A percentile compares a stretch with the other conserved stretches of the same genome.
phyloP scores from a whole-genome alignment of 2,797 vertebrate species.

The Lepus townsendii region DNA sequence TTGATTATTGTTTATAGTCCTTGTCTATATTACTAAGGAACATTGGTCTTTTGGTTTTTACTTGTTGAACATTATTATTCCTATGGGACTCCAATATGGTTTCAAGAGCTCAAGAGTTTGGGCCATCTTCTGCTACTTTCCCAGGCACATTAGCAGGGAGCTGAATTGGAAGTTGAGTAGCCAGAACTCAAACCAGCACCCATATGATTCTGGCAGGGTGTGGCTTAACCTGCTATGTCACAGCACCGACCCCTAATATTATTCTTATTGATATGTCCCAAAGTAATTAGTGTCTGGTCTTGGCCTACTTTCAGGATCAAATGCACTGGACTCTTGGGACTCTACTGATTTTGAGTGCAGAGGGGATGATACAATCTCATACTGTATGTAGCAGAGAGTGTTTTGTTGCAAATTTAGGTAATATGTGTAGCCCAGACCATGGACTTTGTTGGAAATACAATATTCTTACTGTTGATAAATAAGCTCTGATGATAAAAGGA shows the following conservation, averaged over 20 bases:
- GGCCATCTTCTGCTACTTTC: too few relatives aligned
- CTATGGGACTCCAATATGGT: too few relatives aligned
- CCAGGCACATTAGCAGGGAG: too few relatives aligned
- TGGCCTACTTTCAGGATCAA: background rate
- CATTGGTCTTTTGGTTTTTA: too few relatives aligned
- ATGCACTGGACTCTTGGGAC: background rate
- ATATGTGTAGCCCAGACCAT: background rate
- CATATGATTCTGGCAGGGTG: too few relatives aligned
- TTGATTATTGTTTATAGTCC: too few relatives aligned
- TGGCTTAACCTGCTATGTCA: too few relatives aligned
- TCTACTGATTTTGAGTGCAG: background rate
- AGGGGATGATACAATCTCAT: background rate
- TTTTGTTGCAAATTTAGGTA: background rate
- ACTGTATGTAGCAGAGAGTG: rapidly evolving
- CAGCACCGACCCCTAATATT: background rate
- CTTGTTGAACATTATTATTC: too few relatives aligned
- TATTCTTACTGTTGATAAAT: background rate
- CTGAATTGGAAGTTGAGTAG: too few relatives aligned
- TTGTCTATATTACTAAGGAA: too few relatives aligned
- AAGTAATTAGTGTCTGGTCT: background rate
- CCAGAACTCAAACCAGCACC: too few relatives aligned
- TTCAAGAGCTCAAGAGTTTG: too few relatives aligned
- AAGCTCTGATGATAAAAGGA: background rate
- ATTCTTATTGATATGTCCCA: background rate
- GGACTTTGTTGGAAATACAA: background rate